Evolutionary conservation across 2,113 vertebrate genomes (phyloP), one percentile per base, ranked within the genome.

Genomic region (Potamarius usumacintae): DNA sequence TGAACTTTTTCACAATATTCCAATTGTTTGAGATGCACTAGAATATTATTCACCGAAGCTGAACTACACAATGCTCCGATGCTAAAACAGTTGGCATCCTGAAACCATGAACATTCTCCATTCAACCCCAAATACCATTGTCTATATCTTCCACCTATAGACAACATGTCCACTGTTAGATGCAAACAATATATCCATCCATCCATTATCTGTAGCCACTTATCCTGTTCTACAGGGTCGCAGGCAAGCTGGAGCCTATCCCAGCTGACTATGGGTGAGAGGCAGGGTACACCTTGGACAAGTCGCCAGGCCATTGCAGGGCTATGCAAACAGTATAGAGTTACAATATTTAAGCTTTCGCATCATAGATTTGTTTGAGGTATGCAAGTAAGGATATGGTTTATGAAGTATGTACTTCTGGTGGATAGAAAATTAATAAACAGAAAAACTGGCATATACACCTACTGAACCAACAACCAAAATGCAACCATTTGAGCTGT

Each of bases 1-100:
- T 34, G 34, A 34, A 34, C 34, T 34, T 34, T 34, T 34, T 34
- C 34, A 34, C 34, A 34, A 34, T 34, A 34, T 34, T 34, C 34
- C 34, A 34, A 34, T 34, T 34, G 34, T 34, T 34, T 34, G 34
- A 34, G 34, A 34, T 34, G 34, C 34, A 34, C 34, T 34, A 34
- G 34, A 34, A 7, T n/a, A 83, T 83, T 42, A 63, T 83, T 83
- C 34, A 78, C 65, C 83, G 74, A 69, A 57, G 76, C 77, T 84
- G 89, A 92, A 91, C 62, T 85, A 86, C 87, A 57, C 72, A n/a
- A 85, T 86, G 77, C 58, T 86, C 89, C 91, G 6, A 71, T 71
- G 71, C 34, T 48, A 8, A 52, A 76, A 76, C 76, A 91, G 89
- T 87, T 90, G 88, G 81, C 60, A 90, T 89, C 74, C 76, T 90